Conservation (phyloP, 2,888 invertebrate species). For the Lasius fuliginosus region DNA sequence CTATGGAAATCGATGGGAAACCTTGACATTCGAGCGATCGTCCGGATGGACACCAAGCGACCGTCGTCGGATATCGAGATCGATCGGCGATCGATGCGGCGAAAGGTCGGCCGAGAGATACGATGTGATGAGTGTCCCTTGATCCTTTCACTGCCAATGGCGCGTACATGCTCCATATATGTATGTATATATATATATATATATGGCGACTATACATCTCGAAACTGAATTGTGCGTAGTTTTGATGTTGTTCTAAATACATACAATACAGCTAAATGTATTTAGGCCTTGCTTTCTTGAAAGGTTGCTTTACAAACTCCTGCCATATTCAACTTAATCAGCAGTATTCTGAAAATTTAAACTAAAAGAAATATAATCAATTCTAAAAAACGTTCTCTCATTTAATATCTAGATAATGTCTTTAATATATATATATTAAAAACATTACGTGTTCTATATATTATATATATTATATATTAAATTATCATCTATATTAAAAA, state of each 20-base stretch:
- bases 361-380: neutral
- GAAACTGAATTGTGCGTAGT: constrained; percentile 7
- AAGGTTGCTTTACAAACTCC: neutral
- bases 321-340: neutral
- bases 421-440: neutral
- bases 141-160: constrained; percentile 51
- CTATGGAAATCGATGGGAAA: constrained; percentile 73
- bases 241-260: neutral
- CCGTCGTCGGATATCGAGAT: constrained; percentile 68
- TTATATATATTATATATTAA: neutral
- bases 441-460: no score
- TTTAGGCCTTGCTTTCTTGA: neutral
- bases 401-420: neutral
- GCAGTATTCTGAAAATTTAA: neutral
- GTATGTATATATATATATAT: neutral
- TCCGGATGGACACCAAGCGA: constrained; percentile 41
- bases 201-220: neutral
- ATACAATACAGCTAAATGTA: neutral
- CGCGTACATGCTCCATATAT: neutral
- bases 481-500: no score
- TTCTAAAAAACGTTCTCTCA: neutral
- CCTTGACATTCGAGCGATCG: constrained; percentile 78
- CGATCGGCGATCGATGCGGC: constrained; percentile 53
- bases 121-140: constrained; percentile 46
- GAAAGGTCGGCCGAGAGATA: constrained; percentile 29